Evolutionary conservation across 2,113 vertebrate species (phyloP).

Genomic region (Hyperoodon ampullatus): DNA sequence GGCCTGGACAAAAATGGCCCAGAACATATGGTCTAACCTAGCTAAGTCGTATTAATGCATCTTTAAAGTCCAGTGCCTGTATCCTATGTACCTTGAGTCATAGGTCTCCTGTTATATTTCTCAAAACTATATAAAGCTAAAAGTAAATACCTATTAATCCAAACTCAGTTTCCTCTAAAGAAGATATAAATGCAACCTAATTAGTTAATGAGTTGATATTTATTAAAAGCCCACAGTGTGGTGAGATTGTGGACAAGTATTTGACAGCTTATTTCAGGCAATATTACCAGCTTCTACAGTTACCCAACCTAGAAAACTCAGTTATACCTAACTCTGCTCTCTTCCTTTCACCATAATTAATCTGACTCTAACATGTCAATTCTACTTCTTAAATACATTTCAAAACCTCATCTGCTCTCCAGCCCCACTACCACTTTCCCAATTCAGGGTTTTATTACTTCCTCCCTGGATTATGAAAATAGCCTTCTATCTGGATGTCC

Average conservation of each 20-base stretch:
- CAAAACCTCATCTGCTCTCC: background rate
- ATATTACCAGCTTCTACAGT: background rate
- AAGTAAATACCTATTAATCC: background rate
- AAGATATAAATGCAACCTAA: conserved; percentile 9
- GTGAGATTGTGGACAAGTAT: background rate
- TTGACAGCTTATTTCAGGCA: background rate
- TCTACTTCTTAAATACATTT: background rate
- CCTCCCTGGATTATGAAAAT: background rate
- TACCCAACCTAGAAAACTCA: conserved; percentile 7
- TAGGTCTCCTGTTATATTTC: background rate
- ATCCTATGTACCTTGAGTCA: background rate
- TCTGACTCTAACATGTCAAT: background rate
- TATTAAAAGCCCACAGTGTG: background rate
- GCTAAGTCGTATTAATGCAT: background rate
- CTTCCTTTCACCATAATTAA: background rate
- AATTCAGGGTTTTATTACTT: background rate
- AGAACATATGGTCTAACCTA: background rate
- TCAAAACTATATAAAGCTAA: background rate
- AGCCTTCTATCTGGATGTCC: background rate
- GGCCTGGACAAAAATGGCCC: conserved; percentile 21
- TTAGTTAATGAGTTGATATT: background rate
- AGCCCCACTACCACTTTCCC: background rate
- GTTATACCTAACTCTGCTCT: background rate
- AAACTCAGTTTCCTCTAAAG: background rate
- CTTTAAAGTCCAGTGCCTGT: background rate